Evolutionary conservation across 1,140 invertebrate species (phyloP), one percentile per base, ranked within the genome.

Genomic region (Triops longicaudatus): DNA sequence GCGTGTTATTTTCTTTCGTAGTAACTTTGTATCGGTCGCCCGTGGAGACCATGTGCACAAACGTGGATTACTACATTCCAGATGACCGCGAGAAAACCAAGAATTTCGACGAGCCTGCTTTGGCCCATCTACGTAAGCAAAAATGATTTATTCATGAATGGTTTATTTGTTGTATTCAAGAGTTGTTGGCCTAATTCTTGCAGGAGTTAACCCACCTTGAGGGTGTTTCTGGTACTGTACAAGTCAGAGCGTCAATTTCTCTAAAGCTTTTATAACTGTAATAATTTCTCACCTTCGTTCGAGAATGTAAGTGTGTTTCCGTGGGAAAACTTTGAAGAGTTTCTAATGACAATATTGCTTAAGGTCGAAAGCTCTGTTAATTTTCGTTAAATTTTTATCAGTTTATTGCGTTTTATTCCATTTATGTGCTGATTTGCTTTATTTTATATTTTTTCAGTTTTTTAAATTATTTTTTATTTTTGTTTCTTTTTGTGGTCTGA

Each of bases 31-130:
- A 97, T 83, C 85, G 96, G 80, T 96, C 94, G 76, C 94, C 94
- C 0, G 93, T 96, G 75, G 95, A 97, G 84, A 97, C 95, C 1
- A 93, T 96, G 84, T 97, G 95, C 85, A 93, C 91, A 84, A 97
- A 97, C 86, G 91, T 97, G 81, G 93, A 97, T 84, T 97, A 97
- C 84, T 96, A 93, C 87, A 91, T 95, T 80, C 91, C 92, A 10
- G 74, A 75, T 42, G 74, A 75, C 44, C 37, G 44, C 26, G 90
- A 92, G 79, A 92, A 94, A 80, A 93, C 82, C 63, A 80, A 93
- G 82, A 88, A 89, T 76, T 92, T 94, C 79, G 90, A 90, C 1
- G 91, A 94, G 77, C 92, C 94, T 81, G 90, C 92, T 71, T 93
- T 93, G 91, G 91, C 92, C 78, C 89, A 92, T 87, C 86, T 92